Percentiles rank a stretch among this genome's conserved stretches.
These are phyloP conservation scores for Egretta garzetta DNA, from an alignment of 2,113 vertebrate species.

Conservation along the genomic window DNA sequence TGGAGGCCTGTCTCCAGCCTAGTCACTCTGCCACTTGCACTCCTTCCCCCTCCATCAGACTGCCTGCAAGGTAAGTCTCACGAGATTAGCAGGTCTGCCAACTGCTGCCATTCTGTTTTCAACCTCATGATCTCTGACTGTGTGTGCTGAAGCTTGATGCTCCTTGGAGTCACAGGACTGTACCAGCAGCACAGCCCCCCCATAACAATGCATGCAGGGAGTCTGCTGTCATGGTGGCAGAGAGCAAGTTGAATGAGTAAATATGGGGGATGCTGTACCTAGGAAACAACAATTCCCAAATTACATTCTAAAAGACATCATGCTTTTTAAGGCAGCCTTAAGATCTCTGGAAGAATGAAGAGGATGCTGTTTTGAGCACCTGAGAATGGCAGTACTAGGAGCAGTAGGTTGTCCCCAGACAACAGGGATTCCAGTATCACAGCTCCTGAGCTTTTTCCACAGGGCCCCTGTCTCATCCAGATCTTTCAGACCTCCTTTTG, in stretches of 20 bases:
- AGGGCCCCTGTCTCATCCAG: not conserved
- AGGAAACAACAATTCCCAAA: not conserved
- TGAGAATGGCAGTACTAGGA: not conserved
- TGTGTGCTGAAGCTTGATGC: constrained; percentile 1
- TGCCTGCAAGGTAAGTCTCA: not conserved
- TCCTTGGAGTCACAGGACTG: not conserved
- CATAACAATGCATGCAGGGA: not conserved
- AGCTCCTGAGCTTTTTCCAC: not conserved
- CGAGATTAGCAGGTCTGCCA: not conserved
- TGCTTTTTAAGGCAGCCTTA: not conserved
- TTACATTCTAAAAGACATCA: not conserved
- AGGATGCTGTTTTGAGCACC: not conserved
- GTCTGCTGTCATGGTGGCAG: not conserved
- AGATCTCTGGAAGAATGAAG: not conserved
- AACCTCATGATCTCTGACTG: not conserved
- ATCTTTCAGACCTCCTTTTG: not conserved
- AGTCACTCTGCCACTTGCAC: not conserved
- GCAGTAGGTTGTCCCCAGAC: not conserved
- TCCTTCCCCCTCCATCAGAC: not conserved
- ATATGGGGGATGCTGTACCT: not conserved
- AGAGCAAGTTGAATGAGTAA: not conserved
- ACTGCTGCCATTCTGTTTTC: constrained; percentile 1
- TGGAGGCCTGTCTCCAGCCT: not conserved
- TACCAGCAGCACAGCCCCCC: not conserved
- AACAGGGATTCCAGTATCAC: not conserved